Conservation (phyloP, 2,113 vertebrate species). For the Vombatus ursinus region DNA sequence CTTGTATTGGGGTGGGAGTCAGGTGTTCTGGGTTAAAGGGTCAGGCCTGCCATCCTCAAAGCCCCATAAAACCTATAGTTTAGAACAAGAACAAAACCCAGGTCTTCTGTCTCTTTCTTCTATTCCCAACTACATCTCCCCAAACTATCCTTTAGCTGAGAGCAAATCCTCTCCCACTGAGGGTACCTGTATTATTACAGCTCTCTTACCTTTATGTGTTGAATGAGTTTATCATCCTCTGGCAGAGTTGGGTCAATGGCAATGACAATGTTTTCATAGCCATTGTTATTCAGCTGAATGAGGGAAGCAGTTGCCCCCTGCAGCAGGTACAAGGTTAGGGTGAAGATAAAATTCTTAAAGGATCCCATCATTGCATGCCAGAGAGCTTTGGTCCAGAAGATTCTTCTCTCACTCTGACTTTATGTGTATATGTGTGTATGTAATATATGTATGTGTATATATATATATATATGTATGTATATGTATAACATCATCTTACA, state of each 20-base stretch:
- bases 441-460: background rate
- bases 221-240: constrained; percentile 79
- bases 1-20: background rate
- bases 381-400: constrained; percentile 1
- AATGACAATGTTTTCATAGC: constrained; percentile 82
- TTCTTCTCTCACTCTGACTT: background rate
- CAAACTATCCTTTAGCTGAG: background rate
- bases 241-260: constrained; percentile 79
- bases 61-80: background rate
- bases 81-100: background rate
- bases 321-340: constrained; percentile 69
- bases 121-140: background rate
- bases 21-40: background rate
- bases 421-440: constrained; percentile 40
- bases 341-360: constrained; percentile 48
- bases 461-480: background rate
- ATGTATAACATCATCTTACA: background rate
- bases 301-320: constrained; percentile 61
- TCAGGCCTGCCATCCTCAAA: background rate
- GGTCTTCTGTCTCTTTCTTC: background rate
- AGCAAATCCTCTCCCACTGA: background rate
- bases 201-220: constrained; percentile 78
- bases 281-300: constrained; percentile 78
- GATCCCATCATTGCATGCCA: constrained; percentile 58
- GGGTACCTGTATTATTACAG: background rate